Conservation (phyloP, 2,888 invertebrate genomes). For the Stomorhina lunata region DNA sequence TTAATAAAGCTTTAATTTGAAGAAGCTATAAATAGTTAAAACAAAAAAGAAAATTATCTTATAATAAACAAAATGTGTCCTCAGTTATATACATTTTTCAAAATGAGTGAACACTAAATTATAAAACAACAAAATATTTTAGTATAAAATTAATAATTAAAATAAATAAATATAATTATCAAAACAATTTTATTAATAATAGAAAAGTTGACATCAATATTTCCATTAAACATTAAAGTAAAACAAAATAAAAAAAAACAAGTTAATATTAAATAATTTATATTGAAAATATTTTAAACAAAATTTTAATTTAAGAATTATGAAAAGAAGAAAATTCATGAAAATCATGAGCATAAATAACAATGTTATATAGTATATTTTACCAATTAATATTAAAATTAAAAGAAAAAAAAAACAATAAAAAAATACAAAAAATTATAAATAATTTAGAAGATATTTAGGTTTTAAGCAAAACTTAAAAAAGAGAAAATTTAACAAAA, state of each 20-base stretch:
- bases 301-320: constrained; percentile 43
- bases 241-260: constrained; percentile 21
- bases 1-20: constrained; percentile 79
- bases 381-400: constrained; percentile 53
- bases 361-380: constrained; percentile 65
- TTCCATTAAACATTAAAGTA: constrained; percentile 71
- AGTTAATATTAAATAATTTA: constrained; percentile 44
- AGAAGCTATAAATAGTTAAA: constrained; percentile 74
- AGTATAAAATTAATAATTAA: constrained; percentile 31
- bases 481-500: constrained; percentile 2
- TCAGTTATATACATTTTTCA: constrained; percentile 76
- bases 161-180: constrained; percentile 52
- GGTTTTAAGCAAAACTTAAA: constrained; percentile 48
- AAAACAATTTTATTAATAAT: constrained; percentile 58
- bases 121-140: constrained; percentile 48
- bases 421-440: constrained; percentile 11
- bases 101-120: constrained; percentile 73
- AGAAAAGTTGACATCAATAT: constrained; percentile 71
- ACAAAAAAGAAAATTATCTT: constrained; percentile 52
- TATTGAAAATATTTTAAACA: constrained; percentile 56
- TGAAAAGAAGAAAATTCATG: constrained; percentile 64
- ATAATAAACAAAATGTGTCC: constrained; percentile 69
- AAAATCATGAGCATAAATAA: constrained; percentile 63
- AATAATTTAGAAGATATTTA: constrained; percentile 42
- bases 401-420: not conserved